Evolutionary conservation across 2,797 vertebrate species (phyloP).

Genomic region (Molossus molossus): DNA sequence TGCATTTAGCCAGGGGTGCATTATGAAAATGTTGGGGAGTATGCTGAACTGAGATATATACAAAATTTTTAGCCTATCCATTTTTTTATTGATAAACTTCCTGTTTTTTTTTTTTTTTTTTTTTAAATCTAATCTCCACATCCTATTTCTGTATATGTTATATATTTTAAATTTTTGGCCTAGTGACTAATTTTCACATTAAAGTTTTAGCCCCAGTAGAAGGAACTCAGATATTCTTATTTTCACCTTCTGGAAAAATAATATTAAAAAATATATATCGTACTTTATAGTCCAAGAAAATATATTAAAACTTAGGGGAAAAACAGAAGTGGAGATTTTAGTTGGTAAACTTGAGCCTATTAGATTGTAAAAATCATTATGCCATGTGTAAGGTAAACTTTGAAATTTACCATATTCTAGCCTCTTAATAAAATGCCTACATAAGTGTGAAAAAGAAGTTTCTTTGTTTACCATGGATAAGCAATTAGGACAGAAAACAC

Average conservation of each 20-base stretch:
- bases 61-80: neutral
- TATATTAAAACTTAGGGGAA: neutral
- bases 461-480: neutral
- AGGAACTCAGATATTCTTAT: neutral
- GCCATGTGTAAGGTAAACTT: neutral
- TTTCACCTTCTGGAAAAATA: slow-evolving; percentile 7
- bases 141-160: neutral
- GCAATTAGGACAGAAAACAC: neutral
- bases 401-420: neutral
- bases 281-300: neutral
- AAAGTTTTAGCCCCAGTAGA: neutral
- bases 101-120: neutral
- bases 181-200: neutral
- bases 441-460: neutral
- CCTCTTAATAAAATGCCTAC: neutral
- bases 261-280: neutral
- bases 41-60: neutral
- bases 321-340: neutral
- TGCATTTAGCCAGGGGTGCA: neutral
- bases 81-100: neutral
- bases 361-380: neutral
- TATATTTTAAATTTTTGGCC: neutral
- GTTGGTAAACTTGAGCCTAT: neutral
- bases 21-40: neutral
- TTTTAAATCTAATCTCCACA: neutral